Evolutionary conservation across 1,140 invertebrate genomes (phyloP), one percentile per base, ranked within the genome.

Genomic region (Sycophaga agraensis): DNA sequence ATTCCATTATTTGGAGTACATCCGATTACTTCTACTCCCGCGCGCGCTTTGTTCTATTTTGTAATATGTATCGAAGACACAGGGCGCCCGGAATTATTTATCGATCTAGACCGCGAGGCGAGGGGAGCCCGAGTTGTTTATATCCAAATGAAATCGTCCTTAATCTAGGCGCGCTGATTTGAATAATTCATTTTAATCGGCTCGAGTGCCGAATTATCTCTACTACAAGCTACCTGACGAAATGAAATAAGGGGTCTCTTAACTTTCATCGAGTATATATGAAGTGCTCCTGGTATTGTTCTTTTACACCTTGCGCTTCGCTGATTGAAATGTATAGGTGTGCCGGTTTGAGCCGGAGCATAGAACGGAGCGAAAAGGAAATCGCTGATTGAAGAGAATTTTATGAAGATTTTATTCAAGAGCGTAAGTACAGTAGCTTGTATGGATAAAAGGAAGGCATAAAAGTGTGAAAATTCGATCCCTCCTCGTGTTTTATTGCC

Each of bases 141-240:
- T 40, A 40, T 40, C 19, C 3, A 12, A 37, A 37, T 28, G 21
- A 22, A 37, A 39, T 40, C 11, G 12, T 19, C 11, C 14, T 55
- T 39, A 42, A 43, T 0, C 2, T 14, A 6, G n/a, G n/a, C 24
- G 24, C 14, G n/a, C 24, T 34, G n/a, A 26, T 31, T 42, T 26
- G 53, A 55, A 55, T 55, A 55, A 55, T 42, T 34, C 9, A 55
- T 55, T 55, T 28, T 21, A 28, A 43, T 55, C 40, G 22, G 34
- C 7, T 12, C 9, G 12, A 55, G 39, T 31, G 40, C 53, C 22
- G 51, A 42, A 35, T 37, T 31, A 54, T 21, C 40, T 54, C 4
- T 2, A 6, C n/a, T 26, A 28, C 28, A 48, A 14, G 5, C 1
- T 1, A 16, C 8, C 5, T 9, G 17, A 43, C 19, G 4, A 9